Evolutionary conservation across 2,888 invertebrate genomes (phyloP).

Genomic region (Dorcus hopei): DNA sequence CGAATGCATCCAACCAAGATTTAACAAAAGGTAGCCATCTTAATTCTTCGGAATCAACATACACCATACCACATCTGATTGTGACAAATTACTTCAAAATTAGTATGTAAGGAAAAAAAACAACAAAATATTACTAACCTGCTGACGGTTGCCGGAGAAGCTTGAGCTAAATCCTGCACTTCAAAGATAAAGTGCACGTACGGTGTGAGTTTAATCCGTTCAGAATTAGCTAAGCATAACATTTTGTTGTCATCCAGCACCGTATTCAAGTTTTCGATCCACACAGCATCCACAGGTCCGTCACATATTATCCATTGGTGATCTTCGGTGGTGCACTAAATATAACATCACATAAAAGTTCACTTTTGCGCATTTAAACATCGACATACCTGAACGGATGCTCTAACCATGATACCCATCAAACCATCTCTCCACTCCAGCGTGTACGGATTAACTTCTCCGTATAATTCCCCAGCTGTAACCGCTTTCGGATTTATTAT

Average conservation of each 20-base stretch:
- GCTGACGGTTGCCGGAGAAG: slow-evolving; percentile 87
- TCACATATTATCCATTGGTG: slow-evolving; percentile 92
- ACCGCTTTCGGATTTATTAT: slow-evolving; percentile 88
- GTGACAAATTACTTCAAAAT: not conserved
- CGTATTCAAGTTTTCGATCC: slow-evolving; percentile 94
- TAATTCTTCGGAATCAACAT: slow-evolving; percentile 79
- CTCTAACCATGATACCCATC: slow-evolving; percentile 65
- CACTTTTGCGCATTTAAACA: not conserved
- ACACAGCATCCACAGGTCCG: slow-evolving; percentile 88
- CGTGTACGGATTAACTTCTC: slow-evolving; percentile 78
- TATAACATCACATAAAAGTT: not conserved
- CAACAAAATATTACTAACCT: slow-evolving; percentile 36
- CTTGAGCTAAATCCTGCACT: slow-evolving; percentile 80
- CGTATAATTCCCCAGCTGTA: slow-evolving; percentile 83
- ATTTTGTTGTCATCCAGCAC: slow-evolving; percentile 92
- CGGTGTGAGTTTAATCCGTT: slow-evolving; percentile 83
- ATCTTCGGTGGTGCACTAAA: slow-evolving; percentile 56
- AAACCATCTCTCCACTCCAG: slow-evolving; percentile 91
- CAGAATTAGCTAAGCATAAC: slow-evolving; percentile 88
- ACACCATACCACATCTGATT: slow-evolving; percentile 80
- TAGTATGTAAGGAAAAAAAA: not conserved
- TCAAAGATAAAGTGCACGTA: slow-evolving; percentile 90
- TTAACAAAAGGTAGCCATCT: slow-evolving; percentile 77
- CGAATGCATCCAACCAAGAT: slow-evolving; percentile 67
- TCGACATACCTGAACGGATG: slow-evolving; percentile 54